Conservation (phyloP, 2,888 invertebrate species). For the Lasioglossum oenotherae region DNA sequence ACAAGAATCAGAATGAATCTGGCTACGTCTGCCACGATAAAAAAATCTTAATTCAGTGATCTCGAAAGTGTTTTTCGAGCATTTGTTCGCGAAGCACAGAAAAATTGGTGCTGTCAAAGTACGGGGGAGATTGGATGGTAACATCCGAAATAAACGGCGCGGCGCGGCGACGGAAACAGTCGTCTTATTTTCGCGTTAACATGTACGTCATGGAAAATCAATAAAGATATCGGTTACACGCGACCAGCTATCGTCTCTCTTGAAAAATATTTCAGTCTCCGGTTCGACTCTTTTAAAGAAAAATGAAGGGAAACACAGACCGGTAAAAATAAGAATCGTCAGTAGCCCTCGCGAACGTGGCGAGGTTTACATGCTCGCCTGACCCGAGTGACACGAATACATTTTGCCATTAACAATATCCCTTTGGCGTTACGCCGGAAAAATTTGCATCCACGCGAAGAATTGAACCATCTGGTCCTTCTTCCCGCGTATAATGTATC, state of each 20-base stretch:
- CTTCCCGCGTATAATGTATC: neutral
- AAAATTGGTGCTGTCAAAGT: neutral
- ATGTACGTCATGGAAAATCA: slow-evolving; percentile 28
- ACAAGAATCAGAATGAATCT: neutral
- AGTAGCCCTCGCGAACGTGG: too few relatives aligned
- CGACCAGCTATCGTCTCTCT: slow-evolving; percentile 4
- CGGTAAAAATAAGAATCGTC: slow-evolving; percentile 7
- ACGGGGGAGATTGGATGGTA: neutral
- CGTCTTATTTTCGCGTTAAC: slow-evolving; percentile 13
- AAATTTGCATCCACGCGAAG: neutral
- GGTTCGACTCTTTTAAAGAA: neutral
- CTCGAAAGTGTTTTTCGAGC: neutral
- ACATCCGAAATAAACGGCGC: neutral
- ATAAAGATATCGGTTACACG: slow-evolving; percentile 39
- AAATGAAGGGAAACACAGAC: slow-evolving; percentile 6
- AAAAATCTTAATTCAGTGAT: neutral
- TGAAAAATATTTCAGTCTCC: neutral
- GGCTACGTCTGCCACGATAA: neutral
- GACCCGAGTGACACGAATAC: neutral
- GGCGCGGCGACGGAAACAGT: slow-evolving; percentile 16
- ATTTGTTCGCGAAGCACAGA: neutral
- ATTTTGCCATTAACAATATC: neutral
- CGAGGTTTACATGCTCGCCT: neutral
- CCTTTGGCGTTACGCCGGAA: neutral
- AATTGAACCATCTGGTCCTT: neutral